Base-by-base conservation (phyloP, 92 coral and sea anemone species). In the Porites lobata region DNA sequence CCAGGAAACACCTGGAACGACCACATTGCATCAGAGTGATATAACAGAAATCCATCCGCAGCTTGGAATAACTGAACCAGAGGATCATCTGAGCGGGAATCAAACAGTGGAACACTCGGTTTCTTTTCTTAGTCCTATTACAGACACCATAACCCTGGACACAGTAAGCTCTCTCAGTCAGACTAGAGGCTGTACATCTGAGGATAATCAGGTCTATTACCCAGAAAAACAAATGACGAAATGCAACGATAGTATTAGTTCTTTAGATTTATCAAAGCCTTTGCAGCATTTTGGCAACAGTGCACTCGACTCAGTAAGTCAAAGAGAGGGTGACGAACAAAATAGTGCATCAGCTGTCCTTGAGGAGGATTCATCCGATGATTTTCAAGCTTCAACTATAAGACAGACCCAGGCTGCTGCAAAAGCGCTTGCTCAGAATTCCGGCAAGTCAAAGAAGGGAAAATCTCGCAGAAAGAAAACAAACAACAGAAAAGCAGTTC, bases 331-430 rank as follows among this genome's bases (percentile, higher is more conserved):
- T 51, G 64, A 26, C 15, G 47, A 18, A 18, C 12, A 7, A 14
- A 32, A 19, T 63, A 9, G 70, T 29, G 7, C 47, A 38, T 38
- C 47, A 38, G 47, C 47, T 38, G 11, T 13, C 6, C 18, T 32
- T 29, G 69, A 76, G 13, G 89, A 67, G 7, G 76, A 75, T 77
- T 85, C 89, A 0, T 52, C 83, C 9, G 89, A 85, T 66, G 89
- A 77, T 43, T 85, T 85, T 70, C 76, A 66, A 32, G 69, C 5
- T 66, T 53, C 57, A 22, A 52, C 51, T 4, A 21, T 61, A 18
- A 74, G 15, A 24, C 7, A 62, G 43, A 57, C 51, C 2, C 79
- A 51, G 50, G 2, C 47, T 38, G 52, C 51, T 9, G 24, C 47
- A 4, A 38, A 10, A 9, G 8, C 20, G 2, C 9, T 18, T 52